These are phyloP conservation scores for Tyrophagus putrescentiae DNA, from an alignment of 1,140 invertebrate genomes.

Conservation along the genomic window DNA sequence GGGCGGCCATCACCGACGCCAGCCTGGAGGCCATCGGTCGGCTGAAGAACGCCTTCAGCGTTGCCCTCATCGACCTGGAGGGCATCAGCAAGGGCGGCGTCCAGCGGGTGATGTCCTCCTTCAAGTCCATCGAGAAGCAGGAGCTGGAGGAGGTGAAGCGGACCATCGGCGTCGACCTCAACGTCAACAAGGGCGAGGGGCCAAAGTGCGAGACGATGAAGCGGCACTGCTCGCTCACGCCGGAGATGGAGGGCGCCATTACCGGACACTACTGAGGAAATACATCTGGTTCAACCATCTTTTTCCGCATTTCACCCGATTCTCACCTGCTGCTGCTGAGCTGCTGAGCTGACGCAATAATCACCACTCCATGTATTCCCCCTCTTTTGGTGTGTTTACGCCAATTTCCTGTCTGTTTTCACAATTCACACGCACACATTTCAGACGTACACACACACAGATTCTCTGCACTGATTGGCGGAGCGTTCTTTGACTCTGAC, in stretches of 20 bases:
- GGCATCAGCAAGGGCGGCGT: neutral
- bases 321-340: too few relatives aligned
- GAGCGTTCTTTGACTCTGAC: too few relatives aligned
- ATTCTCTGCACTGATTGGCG: too few relatives aligned
- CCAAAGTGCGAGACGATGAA: conserved; percentile 2
- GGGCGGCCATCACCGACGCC: conserved; percentile 4
- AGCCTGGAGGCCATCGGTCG: neutral
- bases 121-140: neutral
- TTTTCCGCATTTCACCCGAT: too few relatives aligned
- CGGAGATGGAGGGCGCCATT: too few relatives aligned
- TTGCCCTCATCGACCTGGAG: conserved; percentile 3
- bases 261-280: neutral
- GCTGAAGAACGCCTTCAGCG: conserved; percentile 12
- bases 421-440: too few relatives aligned
- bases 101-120: conserved; percentile 1
- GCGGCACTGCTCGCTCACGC: conserved; percentile 7
- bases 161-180: neutral
- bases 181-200: neutral
- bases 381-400: too few relatives aligned
- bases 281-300: too few relatives aligned
- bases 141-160: neutral
- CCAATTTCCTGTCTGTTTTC: too few relatives aligned
- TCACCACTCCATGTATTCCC: too few relatives aligned
- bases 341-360: too few relatives aligned
- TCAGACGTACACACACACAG: too few relatives aligned